phyloP scores from a whole-genome alignment of 2,797 vertebrate genomes.

The Gymnodraco acuticeps region DNA sequence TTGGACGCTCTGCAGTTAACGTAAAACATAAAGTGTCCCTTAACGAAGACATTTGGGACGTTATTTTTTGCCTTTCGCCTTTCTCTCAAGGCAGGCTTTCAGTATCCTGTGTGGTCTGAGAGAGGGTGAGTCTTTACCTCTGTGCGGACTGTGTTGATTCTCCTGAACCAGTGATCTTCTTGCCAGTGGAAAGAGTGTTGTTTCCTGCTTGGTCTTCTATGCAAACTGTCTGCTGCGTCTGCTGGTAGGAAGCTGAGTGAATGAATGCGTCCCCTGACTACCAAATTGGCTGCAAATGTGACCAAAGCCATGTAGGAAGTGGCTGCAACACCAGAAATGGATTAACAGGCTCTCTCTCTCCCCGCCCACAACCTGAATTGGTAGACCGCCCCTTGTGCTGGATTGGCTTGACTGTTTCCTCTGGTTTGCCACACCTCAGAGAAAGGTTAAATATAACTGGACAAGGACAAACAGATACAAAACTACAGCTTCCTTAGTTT shows the following conservation, averaged over 20 bases:
- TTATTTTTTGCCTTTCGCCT: neutral
- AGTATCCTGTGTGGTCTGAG: neutral
- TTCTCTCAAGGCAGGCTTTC: neutral
- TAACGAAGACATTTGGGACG: no score
- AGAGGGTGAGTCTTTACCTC: neutral
- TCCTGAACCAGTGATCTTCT: neutral
- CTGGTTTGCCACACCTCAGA: neutral
- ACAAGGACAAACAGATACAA: neutral
- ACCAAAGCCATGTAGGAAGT: neutral
- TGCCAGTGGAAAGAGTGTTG: neutral
- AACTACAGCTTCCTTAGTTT: slow-evolving; percentile 5
- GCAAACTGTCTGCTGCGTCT: neutral
- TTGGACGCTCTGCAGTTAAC: no score
- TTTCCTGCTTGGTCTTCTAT: neutral
- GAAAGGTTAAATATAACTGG: neutral
- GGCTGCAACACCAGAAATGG: neutral
- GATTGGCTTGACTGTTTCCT: neutral
- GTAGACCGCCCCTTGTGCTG: no score
- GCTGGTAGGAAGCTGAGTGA: neutral
- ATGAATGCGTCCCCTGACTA: neutral
- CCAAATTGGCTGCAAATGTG: neutral
- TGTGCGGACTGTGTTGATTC: fast-evolving
- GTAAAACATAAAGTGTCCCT: neutral
- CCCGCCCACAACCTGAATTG: neutral
- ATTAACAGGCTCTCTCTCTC: neutral